phyloP scores from a whole-genome alignment of 1,140 invertebrate species.

The Drosophila murphyi region DNA sequence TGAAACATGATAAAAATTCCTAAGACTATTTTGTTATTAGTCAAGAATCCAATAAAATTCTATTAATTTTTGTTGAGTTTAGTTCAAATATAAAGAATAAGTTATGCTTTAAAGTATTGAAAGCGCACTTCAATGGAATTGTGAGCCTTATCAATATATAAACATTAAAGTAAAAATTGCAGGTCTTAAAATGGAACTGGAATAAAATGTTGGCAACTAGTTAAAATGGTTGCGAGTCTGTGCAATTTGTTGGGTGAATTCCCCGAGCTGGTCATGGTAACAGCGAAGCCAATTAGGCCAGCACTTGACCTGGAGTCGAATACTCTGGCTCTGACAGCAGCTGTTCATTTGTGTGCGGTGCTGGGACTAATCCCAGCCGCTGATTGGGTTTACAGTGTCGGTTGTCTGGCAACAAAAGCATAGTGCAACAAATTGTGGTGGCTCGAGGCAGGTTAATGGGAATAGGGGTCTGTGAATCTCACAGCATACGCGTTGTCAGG shows the following conservation, averaged over 20 bases:
- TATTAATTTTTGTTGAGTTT: too few species aligned
- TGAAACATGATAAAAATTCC: too few species aligned
- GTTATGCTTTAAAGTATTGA: too few species aligned
- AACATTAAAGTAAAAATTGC: background rate
- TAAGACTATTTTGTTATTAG: too few species aligned
- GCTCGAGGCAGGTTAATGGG: too few species aligned
- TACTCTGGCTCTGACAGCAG: background rate
- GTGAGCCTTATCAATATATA: too few species aligned
- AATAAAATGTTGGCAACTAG: background rate
- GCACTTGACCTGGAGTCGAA: background rate
- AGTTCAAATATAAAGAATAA: too few species aligned
- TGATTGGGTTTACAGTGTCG: conserved; percentile 35
- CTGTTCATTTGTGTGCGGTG: conserved; percentile 29
- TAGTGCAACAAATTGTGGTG: background rate
- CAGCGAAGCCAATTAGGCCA: conserved; percentile 26
- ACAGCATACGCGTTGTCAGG: conserved; percentile 14
- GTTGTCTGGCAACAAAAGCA: conserved; percentile 32
- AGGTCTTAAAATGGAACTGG: background rate
- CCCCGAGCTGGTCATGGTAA: background rate
- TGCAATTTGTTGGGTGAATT: conserved; percentile 6
- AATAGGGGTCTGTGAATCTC: too few species aligned
- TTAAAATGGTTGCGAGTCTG: background rate
- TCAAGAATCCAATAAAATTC: too few species aligned
- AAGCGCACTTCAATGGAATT: too few species aligned
- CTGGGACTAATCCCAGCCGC: conserved; percentile 26